phyloP scores from a whole-genome alignment of 2,113 vertebrate species.

The Gymnarchus niloticus region DNA sequence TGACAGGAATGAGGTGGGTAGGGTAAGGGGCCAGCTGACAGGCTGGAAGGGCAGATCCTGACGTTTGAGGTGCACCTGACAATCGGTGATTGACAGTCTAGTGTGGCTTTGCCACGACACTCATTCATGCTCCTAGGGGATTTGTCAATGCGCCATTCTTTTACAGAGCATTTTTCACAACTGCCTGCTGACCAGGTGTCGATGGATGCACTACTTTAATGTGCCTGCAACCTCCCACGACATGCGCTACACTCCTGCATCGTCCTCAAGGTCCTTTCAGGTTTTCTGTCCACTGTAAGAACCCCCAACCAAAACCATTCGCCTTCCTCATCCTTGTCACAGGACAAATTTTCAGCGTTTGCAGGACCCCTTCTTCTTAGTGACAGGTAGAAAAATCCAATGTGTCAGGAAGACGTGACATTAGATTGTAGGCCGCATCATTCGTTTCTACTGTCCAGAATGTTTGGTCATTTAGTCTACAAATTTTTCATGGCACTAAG shows the following conservation, averaged over 20 bases:
- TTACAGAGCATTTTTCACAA: constrained; percentile 61
- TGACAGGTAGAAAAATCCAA: background rate
- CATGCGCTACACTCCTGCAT: background rate
- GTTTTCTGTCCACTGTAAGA: background rate
- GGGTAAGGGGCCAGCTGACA: background rate
- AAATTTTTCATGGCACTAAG: background rate
- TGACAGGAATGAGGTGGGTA: background rate
- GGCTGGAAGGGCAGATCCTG: constrained; percentile 47
- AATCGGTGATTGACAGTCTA: constrained; percentile 53
- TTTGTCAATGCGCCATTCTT: constrained; percentile 50
- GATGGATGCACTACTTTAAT: constrained; percentile 56
- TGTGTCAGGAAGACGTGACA: background rate
- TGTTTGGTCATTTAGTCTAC: background rate
- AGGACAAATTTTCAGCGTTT: no score
- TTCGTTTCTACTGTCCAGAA: background rate
- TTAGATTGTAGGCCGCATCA: background rate
- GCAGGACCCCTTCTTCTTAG: no score
- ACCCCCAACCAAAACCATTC: background rate
- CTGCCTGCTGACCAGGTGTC: no score
- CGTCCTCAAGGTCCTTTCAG: background rate
- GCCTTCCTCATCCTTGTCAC: background rate
- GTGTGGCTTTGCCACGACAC: constrained; percentile 37
- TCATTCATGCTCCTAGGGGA: constrained; percentile 45
- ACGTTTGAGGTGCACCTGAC: constrained; percentile 59
- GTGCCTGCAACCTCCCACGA: constrained; percentile 11